Evolutionary conservation across 2,888 invertebrate species (phyloP).

Genomic region (Ophion costatus): DNA sequence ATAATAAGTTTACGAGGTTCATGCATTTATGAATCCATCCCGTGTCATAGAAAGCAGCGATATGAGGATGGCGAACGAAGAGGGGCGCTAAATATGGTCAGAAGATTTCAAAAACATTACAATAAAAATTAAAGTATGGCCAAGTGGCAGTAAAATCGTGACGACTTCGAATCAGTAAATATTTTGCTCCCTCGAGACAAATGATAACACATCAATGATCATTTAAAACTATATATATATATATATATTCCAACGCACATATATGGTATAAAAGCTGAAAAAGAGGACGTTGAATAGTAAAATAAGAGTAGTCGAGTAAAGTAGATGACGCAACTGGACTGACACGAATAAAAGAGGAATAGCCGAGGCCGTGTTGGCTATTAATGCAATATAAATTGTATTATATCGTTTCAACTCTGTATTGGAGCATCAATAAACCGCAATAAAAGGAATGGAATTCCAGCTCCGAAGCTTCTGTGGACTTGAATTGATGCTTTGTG

Average conservation of each 20-base stretch:
- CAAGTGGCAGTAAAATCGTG: neutral
- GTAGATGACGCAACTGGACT: conserved; percentile 38
- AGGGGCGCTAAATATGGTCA: too few relatives aligned
- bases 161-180: neutral
- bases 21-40: too few relatives aligned
- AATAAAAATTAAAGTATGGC: too few relatives aligned
- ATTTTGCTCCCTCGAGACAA: neutral
- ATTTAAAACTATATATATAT: too few relatives aligned
- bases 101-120: too few relatives aligned
- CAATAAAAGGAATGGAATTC: conserved; percentile 65
- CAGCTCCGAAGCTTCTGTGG: conserved; percentile 52
- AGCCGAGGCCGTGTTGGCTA: conserved; percentile 42
- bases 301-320: conserved; percentile 21
- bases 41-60: too few relatives aligned
- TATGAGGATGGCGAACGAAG: too few relatives aligned
- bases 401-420: conserved; percentile 43
- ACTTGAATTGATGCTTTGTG: conserved; percentile 58
- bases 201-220: too few relatives aligned
- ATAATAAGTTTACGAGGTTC: too few relatives aligned
- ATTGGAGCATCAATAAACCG: conserved; percentile 58
- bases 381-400: conserved; percentile 49
- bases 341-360: conserved; percentile 29
- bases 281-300: neutral
- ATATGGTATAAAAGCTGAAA: neutral
- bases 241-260: too few relatives aligned